phyloP scores from a whole-genome alignment of 2,797 vertebrate genomes.

The Linurgus olivaceus region DNA sequence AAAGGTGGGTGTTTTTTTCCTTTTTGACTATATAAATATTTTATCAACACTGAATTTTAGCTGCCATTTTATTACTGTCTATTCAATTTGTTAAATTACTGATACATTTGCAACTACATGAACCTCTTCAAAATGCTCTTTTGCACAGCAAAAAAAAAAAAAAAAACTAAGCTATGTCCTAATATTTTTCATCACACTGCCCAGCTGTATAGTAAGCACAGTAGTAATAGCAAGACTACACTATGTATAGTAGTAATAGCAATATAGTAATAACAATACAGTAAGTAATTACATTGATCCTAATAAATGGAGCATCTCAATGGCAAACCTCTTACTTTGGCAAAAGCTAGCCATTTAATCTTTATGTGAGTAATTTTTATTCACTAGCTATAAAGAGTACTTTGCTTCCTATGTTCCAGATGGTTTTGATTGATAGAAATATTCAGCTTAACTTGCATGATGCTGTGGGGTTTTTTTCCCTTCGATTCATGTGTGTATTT shows the following conservation, averaged over 20 bases:
- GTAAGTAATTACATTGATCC: background rate
- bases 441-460: background rate
- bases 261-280: background rate
- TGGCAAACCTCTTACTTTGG: background rate
- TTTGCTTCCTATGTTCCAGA: background rate
- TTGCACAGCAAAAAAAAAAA: background rate
- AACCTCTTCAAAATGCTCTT: background rate
- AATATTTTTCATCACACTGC: background rate
- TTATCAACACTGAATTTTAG: background rate
- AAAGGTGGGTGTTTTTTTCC: fast-evolving
- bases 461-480: background rate
- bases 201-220: background rate
- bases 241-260: background rate
- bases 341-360: background rate
- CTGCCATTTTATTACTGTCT: background rate
- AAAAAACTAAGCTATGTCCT: background rate
- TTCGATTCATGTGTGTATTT: background rate
- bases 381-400: background rate
- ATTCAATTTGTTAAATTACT: background rate
- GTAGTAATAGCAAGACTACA: background rate
- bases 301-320: background rate
- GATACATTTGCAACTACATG: background rate
- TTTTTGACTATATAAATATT: background rate
- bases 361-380: background rate
- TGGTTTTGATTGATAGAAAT: background rate